Evolutionary conservation across 2,888 invertebrate species (phyloP), one percentile per base, ranked within the genome.

Genomic region (Alviniconcha strummeri): DNA sequence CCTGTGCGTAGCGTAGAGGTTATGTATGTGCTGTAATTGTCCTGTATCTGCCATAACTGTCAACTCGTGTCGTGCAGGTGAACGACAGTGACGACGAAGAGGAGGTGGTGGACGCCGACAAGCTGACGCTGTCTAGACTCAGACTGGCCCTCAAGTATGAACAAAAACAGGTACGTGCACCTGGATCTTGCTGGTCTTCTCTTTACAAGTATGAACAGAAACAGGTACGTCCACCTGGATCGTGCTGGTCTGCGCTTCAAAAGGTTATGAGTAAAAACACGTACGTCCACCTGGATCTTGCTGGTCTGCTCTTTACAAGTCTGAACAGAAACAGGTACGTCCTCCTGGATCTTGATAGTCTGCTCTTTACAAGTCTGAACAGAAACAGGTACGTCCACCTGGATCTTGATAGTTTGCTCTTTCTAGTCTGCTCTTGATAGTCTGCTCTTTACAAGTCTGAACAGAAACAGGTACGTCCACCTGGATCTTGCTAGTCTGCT

Each of bases 141-240:
- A 95, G 95, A 90, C 90, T 95, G 86, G 95, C 95, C n/a, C 93
- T 95, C 81, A 95, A 95, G 88, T 95, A 94, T 88, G 94, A 95
- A 88, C 95, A 95, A 90, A 95, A 95, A 91, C 94, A 94, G 94
- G 95, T 95, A 85, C 36, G 81, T 60, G 60, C 9, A 11, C 13
- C 60, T 60, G 15, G 19, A 36, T 54, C 55, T 77, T 6, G 55
- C 56, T 77, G 15, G 36, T 67, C 67, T 15, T 1, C 3, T 17
- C 17, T 67, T 17, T 17, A 67, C 67, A 15, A 36, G 36, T 36
- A 0, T 3, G 36, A 36, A 36, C 36, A 19, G 7, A 57, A 54
- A 77, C n/a, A 17, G 55, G 95, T 95, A 85, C 19, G 81, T 36
- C 36, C 36, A 36, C 36, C 36, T 36, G 15, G 19, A 36, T 54